Evolutionary conservation across 1,140 invertebrate species (phyloP), one percentile per base, ranked within the genome.

Genomic region (Brachionus paranguensis): DNA sequence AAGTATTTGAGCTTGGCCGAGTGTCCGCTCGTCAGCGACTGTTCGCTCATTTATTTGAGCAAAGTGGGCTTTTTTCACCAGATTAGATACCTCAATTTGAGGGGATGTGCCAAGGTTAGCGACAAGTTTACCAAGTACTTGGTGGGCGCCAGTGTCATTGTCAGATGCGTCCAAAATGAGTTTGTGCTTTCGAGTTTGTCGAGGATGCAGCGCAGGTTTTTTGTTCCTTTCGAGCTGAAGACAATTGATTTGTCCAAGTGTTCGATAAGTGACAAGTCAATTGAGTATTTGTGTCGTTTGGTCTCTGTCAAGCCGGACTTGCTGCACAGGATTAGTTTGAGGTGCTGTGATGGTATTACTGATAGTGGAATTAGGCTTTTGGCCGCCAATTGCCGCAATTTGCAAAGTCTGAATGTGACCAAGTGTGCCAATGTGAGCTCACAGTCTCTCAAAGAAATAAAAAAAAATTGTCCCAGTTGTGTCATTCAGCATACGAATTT

Each of bases 401-500:
- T 76, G n/a, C 72, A 76, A 76, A 76, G 43, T n/a, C 27, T 76
- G 5, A 76, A 76, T 76, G 72, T 76, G 1, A 76, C 45, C 2
- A 76, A 76, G 10, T 76, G 72, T 76, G 24, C 43, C 20, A 50
- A 76, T 47, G 72, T 76, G 24, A 76, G 43, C 11, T 11, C 72
- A 0, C 72, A 76, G 27, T 76, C 72, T 1, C 43, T 76, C 11
- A 76, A 76, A 29, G 72, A 76, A 50, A 76, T 76, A 14, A 76
- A 76, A 76, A 76, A 76, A 50, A 76, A 76, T 53, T 76, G 72
- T 29, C 72, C 41, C 20, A 76, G 72, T 76, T 76, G 72, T 50
- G 45, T 76, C 14, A 76, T 76, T 76, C 72, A 76, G 14, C 72
- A 76, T 50, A 76, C 72, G 17, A 76, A 76, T 76, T 76, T 76